These are phyloP conservation scores for Microtus ochrogaster DNA, from an alignment of 2,113 vertebrate genomes.

Conservation along the genomic window DNA sequence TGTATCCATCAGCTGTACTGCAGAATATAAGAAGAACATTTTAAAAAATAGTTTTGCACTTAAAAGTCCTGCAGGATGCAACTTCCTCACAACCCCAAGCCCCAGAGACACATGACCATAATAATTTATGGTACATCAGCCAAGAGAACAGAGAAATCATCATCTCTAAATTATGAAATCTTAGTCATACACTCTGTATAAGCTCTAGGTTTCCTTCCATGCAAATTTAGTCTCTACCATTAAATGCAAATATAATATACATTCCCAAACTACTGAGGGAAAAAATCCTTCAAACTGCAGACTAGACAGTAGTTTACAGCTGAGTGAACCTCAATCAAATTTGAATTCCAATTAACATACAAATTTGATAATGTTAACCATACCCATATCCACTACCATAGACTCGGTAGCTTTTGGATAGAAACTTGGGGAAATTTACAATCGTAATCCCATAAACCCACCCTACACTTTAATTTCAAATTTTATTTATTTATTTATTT, in stretches of 20 bases:
- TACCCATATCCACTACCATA: neutral
- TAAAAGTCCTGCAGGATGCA: neutral
- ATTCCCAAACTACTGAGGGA: constrained; percentile 11
- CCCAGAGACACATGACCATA: neutral
- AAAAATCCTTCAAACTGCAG: neutral
- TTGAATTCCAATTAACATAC: neutral
- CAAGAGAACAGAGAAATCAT: neutral
- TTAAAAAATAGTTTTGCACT: neutral
- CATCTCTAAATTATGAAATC: neutral
- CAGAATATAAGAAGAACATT: neutral
- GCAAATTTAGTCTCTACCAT: neutral
- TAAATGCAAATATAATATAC: neutral
- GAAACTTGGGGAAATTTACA: neutral
- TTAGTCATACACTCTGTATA: neutral
- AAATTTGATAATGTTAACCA: neutral
- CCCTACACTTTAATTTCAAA: neutral
- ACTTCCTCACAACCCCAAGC: neutral
- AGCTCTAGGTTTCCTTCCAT: neutral
- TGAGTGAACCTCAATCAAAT: neutral
- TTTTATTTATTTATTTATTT: no score
- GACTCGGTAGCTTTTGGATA: neutral
- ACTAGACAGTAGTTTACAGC: neutral
- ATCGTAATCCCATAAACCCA: neutral
- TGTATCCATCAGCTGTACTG: neutral
- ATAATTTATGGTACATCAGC: neutral